Evolutionary conservation across 2,797 vertebrate species (phyloP).

Genomic region (Macroramphosus scolopax): DNA sequence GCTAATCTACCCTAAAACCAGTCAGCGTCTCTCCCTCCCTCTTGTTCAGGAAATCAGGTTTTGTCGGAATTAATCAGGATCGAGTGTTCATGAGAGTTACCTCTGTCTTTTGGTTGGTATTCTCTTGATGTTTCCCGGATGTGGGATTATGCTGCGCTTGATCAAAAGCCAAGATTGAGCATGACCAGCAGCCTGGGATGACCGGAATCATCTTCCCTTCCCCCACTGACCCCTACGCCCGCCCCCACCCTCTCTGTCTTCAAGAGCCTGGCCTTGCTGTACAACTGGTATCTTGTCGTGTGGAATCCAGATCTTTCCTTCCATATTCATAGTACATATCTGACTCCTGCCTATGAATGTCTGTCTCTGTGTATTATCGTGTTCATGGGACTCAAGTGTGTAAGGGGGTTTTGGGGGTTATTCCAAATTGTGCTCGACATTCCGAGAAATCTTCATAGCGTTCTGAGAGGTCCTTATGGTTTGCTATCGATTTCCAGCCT

Average conservation of each 20-base stretch:
- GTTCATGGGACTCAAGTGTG: too few relatives aligned
- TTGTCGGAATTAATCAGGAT: slow-evolving; percentile 54
- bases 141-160: slow-evolving; percentile 61
- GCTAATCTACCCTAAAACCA: slow-evolving; percentile 52
- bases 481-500: slow-evolving; percentile 64
- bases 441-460: slow-evolving; percentile 61
- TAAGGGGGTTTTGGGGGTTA: too few relatives aligned
- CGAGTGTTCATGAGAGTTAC: slow-evolving; percentile 36
- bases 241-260: too few relatives aligned
- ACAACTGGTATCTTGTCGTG: too few relatives aligned
- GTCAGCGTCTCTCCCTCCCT: slow-evolving; percentile 25
- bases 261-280: too few relatives aligned
- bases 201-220: too few relatives aligned
- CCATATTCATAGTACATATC: too few relatives aligned
- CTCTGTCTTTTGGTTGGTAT: slow-evolving; percentile 32
- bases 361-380: slow-evolving; percentile 9
- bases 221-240: slow-evolving; percentile 17
- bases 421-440: slow-evolving; percentile 59
- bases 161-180: slow-evolving; percentile 55
- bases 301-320: too few relatives aligned
- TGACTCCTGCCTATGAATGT: too few relatives aligned
- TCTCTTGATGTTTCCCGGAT: slow-evolving; percentile 49
- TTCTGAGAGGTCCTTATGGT: slow-evolving; percentile 60
- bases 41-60: slow-evolving; percentile 54
- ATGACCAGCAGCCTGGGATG: slow-evolving; percentile 37